Evolutionary conservation across 2,797 vertebrate species (phyloP), one percentile per base, ranked within the genome.

Genomic region (Sebastes wilsoni): DNA sequence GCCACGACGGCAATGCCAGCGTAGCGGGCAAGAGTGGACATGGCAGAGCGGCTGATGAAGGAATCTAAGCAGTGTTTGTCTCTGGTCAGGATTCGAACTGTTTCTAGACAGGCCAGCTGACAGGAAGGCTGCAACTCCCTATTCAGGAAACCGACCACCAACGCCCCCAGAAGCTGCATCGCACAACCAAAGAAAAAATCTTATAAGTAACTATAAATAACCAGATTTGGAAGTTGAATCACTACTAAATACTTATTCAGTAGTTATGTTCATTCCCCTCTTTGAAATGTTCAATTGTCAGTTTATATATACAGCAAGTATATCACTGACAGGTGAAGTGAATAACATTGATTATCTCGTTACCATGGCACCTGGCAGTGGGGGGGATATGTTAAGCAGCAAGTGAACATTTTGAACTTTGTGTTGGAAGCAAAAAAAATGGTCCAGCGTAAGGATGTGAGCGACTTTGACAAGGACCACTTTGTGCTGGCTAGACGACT

Each of bases 1-100:
- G 20, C 28, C 28, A 83, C 77, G 0, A 83, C 77, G 1, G 89
- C 72, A 0, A 99, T 90, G 72, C 96, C 96, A 0, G 98, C 97
- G 0, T 96, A 95, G 66, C 87, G 89, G 38, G 96, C 95, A 0
- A 99, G 95, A 0, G 96, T 97, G 79, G 95, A 95, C 86, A 99
- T 91, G 68, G 97, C 95, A 2, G 89, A 92, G 85, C 60, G 88
- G 81, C 92, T 95, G 88, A 95, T 77, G 83, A 98, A 97, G 1
- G 96, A 95, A 6, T 86, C 91, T 28, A 98, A 94, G 87, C 96
- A 97, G 82, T 86, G 58, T 68, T 96, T 96, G 94, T 98, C 97
- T 58, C 97, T 95, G 23, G 97, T 95, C 81, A 99, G 93, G 94
- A 98, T 98, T 56, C 97, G 96, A 77, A 98, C 92, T 11, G 96